A percentile compares a stretch with the other conserved stretches of the same genome.
Conservation (phyloP, 2,888 invertebrate species). For the Andrena chrysosceles region DNA sequence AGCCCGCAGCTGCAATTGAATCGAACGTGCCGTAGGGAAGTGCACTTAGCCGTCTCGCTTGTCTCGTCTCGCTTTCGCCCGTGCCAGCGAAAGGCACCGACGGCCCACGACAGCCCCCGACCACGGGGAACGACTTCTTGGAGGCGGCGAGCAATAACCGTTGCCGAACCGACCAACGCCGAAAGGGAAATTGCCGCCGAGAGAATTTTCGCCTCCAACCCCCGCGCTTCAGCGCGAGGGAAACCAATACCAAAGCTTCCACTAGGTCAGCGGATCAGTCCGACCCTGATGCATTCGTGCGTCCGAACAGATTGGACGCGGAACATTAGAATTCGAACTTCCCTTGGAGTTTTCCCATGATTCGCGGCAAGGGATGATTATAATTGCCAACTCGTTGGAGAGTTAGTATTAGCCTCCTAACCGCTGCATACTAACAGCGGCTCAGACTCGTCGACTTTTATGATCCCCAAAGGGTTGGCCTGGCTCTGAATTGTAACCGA, state of each 20-base stretch:
- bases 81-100: slow-evolving; percentile 24
- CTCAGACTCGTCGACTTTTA: too few relatives aligned
- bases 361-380: too few relatives aligned
- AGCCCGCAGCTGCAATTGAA: slow-evolving; percentile 76
- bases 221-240: slow-evolving; percentile 40
- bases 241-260: slow-evolving; percentile 64
- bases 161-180: slow-evolving; percentile 35
- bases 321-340: too few relatives aligned
- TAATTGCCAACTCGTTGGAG: too few relatives aligned
- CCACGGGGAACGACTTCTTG: slow-evolving; percentile 48
- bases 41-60: slow-evolving; percentile 77
- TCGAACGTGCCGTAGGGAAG: slow-evolving; percentile 75
- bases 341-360: too few relatives aligned
- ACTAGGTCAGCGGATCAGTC: slow-evolving; percentile 61
- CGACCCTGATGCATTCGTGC: background rate
- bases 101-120: slow-evolving; percentile 12
- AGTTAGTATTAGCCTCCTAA: too few relatives aligned
- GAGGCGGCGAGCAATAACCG: slow-evolving; percentile 58
- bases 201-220: slow-evolving; percentile 62
- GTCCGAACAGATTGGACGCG: too few relatives aligned
- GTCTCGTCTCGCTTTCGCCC: slow-evolving; percentile 69
- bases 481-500: slow-evolving; percentile 25
- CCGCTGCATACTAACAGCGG: too few relatives aligned
- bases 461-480: slow-evolving; percentile 39
- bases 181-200: slow-evolving; percentile 54